These are phyloP conservation scores for Pocillopora meandrina DNA, from an alignment of 92 coral and sea anemone genomes.

Conservation along the genomic window DNA sequence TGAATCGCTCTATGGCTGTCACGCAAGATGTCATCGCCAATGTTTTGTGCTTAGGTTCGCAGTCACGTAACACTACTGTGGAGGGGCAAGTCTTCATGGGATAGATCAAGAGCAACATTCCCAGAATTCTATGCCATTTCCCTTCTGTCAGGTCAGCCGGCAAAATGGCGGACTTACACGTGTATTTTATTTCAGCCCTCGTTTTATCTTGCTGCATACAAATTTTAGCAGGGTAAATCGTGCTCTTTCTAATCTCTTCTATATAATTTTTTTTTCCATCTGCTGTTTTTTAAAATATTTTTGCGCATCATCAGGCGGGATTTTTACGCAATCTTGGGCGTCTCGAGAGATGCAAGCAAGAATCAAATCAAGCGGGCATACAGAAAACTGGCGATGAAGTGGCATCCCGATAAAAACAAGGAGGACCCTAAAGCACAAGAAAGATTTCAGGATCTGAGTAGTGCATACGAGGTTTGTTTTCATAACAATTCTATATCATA, in stretches of 20 bases:
- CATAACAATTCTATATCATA: conserved; percentile 2
- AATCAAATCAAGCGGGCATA: conserved; percentile 97
- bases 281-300: background rate
- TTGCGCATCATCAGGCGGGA: conserved; percentile 75
- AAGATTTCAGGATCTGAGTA: conserved; percentile 93
- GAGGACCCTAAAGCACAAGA: conserved; percentile 97
- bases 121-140: conserved; percentile 11
- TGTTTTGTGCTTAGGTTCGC: too few relatives aligned
- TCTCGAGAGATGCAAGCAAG: conserved; percentile 95
- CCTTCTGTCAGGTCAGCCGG: conserved; percentile 16
- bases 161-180: conserved; percentile 89
- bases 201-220: conserved; percentile 85
- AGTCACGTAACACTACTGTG: too few relatives aligned
- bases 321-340: conserved; percentile 96
- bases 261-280: background rate
- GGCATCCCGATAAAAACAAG: conserved; percentile 97
- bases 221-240: conserved; percentile 94
- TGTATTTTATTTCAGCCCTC: conserved; percentile 69
- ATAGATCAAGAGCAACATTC: background rate
- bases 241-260: background rate
- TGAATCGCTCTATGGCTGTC: too few relatives aligned
- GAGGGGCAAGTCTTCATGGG: conserved; percentile 15
- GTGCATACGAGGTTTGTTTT: conserved; percentile 94
- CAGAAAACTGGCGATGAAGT: conserved; percentile 97
- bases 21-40: too few relatives aligned